Evolutionary conservation across 2,888 invertebrate species (phyloP).

Genomic region (Orgyia antiqua): DNA sequence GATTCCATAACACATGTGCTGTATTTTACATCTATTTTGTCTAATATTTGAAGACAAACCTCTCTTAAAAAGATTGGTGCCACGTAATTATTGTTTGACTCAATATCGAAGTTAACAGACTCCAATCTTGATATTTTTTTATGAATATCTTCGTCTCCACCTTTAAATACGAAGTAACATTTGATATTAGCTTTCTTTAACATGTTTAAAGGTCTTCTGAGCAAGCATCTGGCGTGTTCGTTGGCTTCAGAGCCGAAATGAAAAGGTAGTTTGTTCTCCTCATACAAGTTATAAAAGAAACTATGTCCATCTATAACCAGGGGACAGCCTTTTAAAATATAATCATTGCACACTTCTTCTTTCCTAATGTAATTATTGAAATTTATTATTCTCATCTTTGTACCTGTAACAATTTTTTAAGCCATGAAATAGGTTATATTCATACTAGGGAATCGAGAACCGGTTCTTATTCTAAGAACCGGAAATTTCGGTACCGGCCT

Average conservation of each 20-base stretch:
- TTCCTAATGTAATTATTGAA: not conserved
- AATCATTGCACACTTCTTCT: not conserved
- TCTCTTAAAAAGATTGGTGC: constrained; percentile 23
- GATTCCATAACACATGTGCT: constrained; percentile 27
- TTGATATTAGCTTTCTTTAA: constrained; percentile 35
- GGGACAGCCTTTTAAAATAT: not conserved
- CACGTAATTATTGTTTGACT: not conserved
- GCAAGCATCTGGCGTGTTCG: constrained; percentile 28
- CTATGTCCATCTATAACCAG: constrained; percentile 43
- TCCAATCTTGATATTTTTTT: constrained; percentile 11
- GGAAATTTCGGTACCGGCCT: no score
- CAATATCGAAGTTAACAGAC: constrained; percentile 1
- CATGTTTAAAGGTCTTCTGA: constrained; percentile 18
- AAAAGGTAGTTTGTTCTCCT: constrained; percentile 15
- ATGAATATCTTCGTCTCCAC: constrained; percentile 26
- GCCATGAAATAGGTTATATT: no score
- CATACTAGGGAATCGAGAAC: no score
- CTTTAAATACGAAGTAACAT: constrained; percentile 40
- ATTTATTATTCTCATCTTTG: not conserved
- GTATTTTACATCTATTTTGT: constrained; percentile 32
- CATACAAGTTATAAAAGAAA: constrained; percentile 29
- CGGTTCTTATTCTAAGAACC: no score
- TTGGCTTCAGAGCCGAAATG: constrained; percentile 36
- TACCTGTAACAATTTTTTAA: not conserved
- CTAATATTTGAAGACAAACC: constrained; percentile 29